phyloP scores from a whole-genome alignment of 1,140 invertebrate species.

The Andrena cerasifolii region DNA sequence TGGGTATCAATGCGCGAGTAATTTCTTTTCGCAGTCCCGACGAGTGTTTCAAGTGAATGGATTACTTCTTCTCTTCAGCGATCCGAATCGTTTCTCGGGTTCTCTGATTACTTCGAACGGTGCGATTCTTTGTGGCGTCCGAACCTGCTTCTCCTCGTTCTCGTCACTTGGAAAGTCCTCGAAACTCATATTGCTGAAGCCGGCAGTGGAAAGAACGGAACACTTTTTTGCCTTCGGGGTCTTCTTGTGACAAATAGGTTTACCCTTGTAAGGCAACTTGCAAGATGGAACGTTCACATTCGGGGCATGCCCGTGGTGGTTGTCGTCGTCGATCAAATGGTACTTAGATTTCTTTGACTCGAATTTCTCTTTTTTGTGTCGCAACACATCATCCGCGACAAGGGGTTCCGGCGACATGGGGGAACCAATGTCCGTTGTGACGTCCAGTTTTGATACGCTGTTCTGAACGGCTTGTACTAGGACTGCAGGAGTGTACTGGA shows the following conservation, averaged over 20 bases:
- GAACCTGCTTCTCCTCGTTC: slow-evolving; percentile 76
- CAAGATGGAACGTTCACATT: slow-evolving; percentile 72
- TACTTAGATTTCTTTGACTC: slow-evolving; percentile 83
- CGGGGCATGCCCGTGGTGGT: slow-evolving; percentile 71
- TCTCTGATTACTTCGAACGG: slow-evolving; percentile 87
- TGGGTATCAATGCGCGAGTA: too few species aligned
- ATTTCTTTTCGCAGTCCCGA: not conserved
- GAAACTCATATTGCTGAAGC: slow-evolving; percentile 91
- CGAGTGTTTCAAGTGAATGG: slow-evolving; percentile 84
- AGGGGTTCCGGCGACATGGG: slow-evolving; percentile 77
- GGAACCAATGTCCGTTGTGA: slow-evolving; percentile 60
- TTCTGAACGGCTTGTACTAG: slow-evolving; percentile 69
- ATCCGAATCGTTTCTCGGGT: slow-evolving; percentile 85
- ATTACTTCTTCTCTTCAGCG: slow-evolving; percentile 86
- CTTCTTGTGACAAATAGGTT: slow-evolving; percentile 70
- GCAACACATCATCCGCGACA: slow-evolving; percentile 65
- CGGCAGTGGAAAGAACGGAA: slow-evolving; percentile 73
- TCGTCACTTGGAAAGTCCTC: slow-evolving; percentile 90
- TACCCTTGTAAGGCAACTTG: slow-evolving; percentile 71
- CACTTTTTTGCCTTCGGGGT: slow-evolving; percentile 73
- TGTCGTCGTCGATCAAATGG: slow-evolving; percentile 82
- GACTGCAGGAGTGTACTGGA: slow-evolving; percentile 65
- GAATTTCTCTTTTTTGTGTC: slow-evolving; percentile 81
- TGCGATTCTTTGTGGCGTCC: slow-evolving; percentile 72
- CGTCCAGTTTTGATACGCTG: slow-evolving; percentile 65